These are phyloP conservation scores for Maniola hyperantus DNA, from an alignment of 2,888 invertebrate species.

Conservation along the genomic window DNA sequence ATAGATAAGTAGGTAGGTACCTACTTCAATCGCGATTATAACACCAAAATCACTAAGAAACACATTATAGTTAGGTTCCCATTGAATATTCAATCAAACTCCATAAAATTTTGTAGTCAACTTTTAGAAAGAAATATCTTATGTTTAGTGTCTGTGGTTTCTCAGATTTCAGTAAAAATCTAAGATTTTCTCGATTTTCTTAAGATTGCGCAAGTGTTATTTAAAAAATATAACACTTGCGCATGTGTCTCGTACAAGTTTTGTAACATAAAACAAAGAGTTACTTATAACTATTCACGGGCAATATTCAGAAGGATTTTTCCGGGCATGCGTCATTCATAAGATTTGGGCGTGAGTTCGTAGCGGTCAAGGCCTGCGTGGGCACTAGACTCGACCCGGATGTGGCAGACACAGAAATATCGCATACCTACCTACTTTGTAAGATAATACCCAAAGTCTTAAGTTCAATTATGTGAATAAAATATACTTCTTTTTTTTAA, in stretches of 20 bases:
- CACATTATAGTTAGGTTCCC: no score
- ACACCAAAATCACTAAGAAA: neutral
- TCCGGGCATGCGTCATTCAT: conserved; percentile 45
- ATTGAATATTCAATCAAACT: no score
- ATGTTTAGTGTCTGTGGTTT: no score
- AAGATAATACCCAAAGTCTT: neutral
- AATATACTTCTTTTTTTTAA: no score
- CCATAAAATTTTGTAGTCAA: neutral
- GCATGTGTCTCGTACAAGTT: no score
- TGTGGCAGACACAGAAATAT: conserved; percentile 37
- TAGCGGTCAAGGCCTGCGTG: conserved; percentile 77
- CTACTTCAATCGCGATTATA: neutral
- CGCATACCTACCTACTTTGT: neutral
- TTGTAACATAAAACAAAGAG: no score
- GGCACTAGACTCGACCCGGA: conserved; percentile 75
- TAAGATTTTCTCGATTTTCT: neutral
- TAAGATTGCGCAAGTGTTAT: no score
- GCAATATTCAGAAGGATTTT: conserved; percentile 31
- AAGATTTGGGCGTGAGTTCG: conserved; percentile 55
- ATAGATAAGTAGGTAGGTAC: no score
- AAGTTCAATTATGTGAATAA: no score
- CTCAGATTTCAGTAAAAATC: no score
- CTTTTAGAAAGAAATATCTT: no score
- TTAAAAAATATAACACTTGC: neutral
- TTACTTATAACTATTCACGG: no score